A percentile compares a stretch with the other conserved stretches of the same genome.
phyloP scores from a whole-genome alignment of 2,113 vertebrate species.

The Gymnarchus niloticus region DNA sequence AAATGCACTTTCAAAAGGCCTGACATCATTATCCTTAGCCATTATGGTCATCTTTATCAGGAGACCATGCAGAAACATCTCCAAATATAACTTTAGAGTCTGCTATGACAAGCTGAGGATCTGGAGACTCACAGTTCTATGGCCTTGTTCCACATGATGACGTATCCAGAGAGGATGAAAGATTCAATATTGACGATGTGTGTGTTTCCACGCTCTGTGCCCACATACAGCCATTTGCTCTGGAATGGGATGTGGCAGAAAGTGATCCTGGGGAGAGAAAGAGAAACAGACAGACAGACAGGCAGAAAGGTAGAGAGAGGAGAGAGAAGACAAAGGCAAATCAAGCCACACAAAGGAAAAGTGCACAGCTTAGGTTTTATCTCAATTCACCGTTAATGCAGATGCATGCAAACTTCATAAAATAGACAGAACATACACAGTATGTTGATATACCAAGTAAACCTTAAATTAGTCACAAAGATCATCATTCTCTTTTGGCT shows the following conservation, averaged over 20 bases:
- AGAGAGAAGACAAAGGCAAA: not conserved
- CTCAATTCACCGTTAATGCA: not conserved
- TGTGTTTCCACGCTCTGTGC: conserved; percentile 93
- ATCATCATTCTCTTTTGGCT: too few relatives aligned
- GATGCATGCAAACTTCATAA: not conserved
- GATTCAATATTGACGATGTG: conserved; percentile 98
- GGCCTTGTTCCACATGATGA: conserved; percentile 99
- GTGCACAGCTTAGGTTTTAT: not conserved
- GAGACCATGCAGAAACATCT: too few relatives aligned
- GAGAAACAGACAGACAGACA: not conserved
- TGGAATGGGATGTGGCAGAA: conserved; percentile 98
- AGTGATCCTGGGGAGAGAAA: conserved; percentile 72
- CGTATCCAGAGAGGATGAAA: conserved; percentile 94
- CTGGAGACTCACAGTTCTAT: conserved; percentile 91
- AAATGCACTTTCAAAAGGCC: not conserved
- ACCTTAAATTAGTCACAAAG: too few relatives aligned
- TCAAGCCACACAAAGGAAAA: not conserved
- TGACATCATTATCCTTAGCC: not conserved
- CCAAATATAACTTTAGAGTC: too few relatives aligned
- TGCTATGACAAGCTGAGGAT: not conserved
- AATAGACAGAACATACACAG: not conserved
- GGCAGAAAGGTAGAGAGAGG: conserved; percentile 76
- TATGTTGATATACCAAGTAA: not conserved
- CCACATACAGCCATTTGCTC: conserved; percentile 98
- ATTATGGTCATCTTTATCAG: too few relatives aligned